Percentiles rank a stretch among this genome's conserved stretches.
Conservation (phyloP, 1,140 invertebrate genomes). For the Bombus balteatus region DNA sequence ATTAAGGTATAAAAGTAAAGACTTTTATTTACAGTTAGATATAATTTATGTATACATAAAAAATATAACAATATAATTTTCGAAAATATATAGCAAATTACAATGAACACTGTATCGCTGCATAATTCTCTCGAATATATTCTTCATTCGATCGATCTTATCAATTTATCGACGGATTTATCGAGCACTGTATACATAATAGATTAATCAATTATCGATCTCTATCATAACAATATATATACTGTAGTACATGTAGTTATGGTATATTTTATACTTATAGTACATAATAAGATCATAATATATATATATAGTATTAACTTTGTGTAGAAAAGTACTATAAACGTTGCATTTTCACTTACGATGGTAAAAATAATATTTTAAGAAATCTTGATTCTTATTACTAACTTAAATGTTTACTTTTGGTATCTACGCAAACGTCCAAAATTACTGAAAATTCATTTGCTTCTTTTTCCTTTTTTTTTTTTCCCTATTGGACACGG, state of each 20-base stretch:
- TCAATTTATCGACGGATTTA: background rate
- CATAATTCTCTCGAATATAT: background rate
- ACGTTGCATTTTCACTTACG: background rate
- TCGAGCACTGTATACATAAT: background rate
- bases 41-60: slow-evolving; percentile 15
- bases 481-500: background rate
- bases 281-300: background rate
- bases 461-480: background rate
- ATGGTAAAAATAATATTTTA: background rate
- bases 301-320: background rate
- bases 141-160: background rate
- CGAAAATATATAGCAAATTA: background rate
- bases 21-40: slow-evolving; percentile 38
- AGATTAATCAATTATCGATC: background rate
- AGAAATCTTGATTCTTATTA: background rate
- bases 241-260: background rate
- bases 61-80: slow-evolving; percentile 34
- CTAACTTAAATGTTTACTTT: background rate
- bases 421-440: background rate
- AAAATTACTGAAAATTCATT: slow-evolving; percentile 7
- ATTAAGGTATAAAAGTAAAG: slow-evolving; percentile 23
- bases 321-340: background rate
- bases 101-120: background rate
- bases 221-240: background rate
- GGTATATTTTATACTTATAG: background rate